A percentile compares a stretch with the other conserved stretches of the same genome.
These are phyloP conservation scores for Mastigias papua DNA, from an alignment of 30 jellyfish, hydroid and myxozoan species.

Conservation along the genomic window DNA sequence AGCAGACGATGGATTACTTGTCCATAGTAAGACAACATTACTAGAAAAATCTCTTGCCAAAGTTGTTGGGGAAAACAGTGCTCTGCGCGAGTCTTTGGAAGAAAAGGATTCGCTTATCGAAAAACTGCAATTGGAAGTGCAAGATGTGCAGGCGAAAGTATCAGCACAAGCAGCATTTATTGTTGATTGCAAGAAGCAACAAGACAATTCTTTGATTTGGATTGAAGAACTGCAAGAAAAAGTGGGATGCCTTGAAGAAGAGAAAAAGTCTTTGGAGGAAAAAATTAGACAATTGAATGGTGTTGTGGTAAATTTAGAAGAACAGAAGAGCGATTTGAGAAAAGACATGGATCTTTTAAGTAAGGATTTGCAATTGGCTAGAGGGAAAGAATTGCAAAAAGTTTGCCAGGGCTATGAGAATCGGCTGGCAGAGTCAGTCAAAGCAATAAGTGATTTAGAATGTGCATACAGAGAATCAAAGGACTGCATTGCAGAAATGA, in stretches of 20 bases:
- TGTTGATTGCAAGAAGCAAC: conserved; percentile 27
- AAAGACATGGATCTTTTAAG: conserved; percentile 9
- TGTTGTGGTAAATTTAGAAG: neutral
- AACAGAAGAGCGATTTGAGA: conserved; percentile 9
- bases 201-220: conserved; percentile 5
- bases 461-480: neutral
- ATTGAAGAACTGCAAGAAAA: conserved; percentile 57
- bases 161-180: conserved; percentile 3
- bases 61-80: conserved; percentile 63
- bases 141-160: conserved; percentile 15
- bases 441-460: conserved; percentile 15
- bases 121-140: conserved; percentile 3
- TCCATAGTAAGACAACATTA: conserved; percentile 87
- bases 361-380: conserved; percentile 11
- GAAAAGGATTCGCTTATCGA: conserved; percentile 10
- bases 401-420: conserved; percentile 17
- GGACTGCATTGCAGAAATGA: conserved; percentile 10
- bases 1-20: conserved; percentile 70
- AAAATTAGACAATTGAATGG: neutral
- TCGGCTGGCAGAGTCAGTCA: conserved; percentile 3
- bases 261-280: conserved; percentile 5
- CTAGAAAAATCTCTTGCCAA: conserved; percentile 78
- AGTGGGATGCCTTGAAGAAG: conserved; percentile 22
- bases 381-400: conserved; percentile 8
- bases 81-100: conserved; percentile 23